phyloP scores from a whole-genome alignment of 2,797 vertebrate genomes.

The Anas capensis region DNA sequence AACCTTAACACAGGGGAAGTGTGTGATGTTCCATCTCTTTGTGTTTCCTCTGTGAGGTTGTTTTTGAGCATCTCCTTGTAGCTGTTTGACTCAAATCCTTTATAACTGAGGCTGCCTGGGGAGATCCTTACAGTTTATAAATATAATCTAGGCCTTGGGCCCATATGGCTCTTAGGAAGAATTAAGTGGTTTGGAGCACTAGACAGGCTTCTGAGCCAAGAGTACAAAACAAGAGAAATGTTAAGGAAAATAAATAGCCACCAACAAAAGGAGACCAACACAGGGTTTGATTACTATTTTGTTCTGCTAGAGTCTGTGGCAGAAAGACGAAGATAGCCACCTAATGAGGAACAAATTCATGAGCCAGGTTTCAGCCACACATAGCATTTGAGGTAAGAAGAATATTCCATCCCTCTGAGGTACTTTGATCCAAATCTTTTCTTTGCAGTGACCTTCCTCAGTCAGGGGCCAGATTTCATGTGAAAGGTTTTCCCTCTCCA shows the following conservation, averaged over 20 bases:
- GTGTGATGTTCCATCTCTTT: background rate
- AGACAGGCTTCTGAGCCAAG: constrained; percentile 43
- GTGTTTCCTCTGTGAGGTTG: background rate
- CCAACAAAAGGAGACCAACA: constrained; percentile 27
- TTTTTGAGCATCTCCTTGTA: constrained; percentile 51
- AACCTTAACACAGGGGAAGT: background rate
- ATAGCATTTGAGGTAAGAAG: background rate
- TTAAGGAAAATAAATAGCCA: constrained; percentile 49
- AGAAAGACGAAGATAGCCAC: background rate
- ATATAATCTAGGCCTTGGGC: constrained; percentile 37
- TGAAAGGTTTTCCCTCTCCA: background rate
- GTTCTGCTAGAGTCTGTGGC: background rate
- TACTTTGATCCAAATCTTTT: background rate
- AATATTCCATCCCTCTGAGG: background rate
- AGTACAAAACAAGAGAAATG: constrained; percentile 37
- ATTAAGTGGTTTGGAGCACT: constrained; percentile 53
- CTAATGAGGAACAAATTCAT: background rate
- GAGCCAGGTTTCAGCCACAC: background rate
- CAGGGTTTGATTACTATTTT: background rate
- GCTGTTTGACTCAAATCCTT: background rate
- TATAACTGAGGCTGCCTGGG: constrained; percentile 28
- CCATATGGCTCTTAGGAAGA: background rate
- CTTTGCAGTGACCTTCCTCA: background rate
- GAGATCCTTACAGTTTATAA: constrained; percentile 57
- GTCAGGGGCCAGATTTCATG: background rate